Evolutionary conservation across 2,797 vertebrate species (phyloP), one percentile per base, ranked within the genome.

Genomic region (Lemur catta): DNA sequence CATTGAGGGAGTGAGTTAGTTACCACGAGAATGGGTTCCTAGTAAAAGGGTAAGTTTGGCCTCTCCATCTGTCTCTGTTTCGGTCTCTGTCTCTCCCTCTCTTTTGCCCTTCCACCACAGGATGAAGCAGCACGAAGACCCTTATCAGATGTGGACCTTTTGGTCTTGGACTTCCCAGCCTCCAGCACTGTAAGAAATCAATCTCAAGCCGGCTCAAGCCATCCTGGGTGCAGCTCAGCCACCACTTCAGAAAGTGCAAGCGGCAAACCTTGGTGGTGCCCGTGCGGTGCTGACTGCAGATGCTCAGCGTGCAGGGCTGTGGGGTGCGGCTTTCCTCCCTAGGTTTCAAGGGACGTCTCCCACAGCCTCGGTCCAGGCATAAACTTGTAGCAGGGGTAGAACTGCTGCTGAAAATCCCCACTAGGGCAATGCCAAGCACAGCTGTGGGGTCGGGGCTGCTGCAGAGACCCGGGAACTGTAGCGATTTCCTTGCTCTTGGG

Each of bases 401-500:
- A 17, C 12, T 26, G 0, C n/a, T 55, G 75, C 75, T 52, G 12
- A 55, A 50, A 26, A 22, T 26, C 33, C 0, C 12, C 13, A 26
- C 35, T 28, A 79, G n/a, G n/a, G 26, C 35, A 41, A 20, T 11
- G 52, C 24, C 78, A 38, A 59, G 10, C 35, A 52, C 28, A 59
- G 18, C 38, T 6, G 7, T 46, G n/a, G 50, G 22, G 13, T 55
- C 8, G 14, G n/a, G n/a, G 50, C n/a, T 20, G 2, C n/a, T 38
- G 75, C 24, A 38, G n/a, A 79, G 33, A 38, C 22, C 13, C 76
- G 7, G 7, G 20, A 35, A 55, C 50, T 55, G 4, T 18, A 14
- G 3, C 65, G 20, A 35, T 14, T 9, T 5, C 26, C 1, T 24
- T 8, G 1, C 17, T 33, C 20, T 50, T 4, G 2, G 33, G 11